Evolutionary conservation across 2,797 vertebrate species (phyloP), one percentile per base, ranked within the genome.

Genomic region (Melanotaenia maccullochi): DNA sequence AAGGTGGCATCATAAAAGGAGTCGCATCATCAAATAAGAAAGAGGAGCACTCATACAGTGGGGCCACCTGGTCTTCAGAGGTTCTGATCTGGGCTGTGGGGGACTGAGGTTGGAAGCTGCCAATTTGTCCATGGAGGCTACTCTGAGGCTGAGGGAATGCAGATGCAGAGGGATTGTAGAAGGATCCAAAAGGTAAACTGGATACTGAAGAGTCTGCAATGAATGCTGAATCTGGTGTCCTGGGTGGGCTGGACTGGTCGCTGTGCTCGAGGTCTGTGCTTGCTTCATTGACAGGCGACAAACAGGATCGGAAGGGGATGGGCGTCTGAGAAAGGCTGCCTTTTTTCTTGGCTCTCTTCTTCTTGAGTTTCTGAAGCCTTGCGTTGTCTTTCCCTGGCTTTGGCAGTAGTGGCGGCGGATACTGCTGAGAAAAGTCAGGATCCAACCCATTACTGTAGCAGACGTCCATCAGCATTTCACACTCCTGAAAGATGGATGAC

Each of bases 201-300:
- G 81, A 87, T 44, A 84, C 68, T 1, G 85, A 80, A 1, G 67
- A 86, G 33, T 93, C 63, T 0, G 86, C 82, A 1, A 76, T 55
- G 33, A 82, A 79, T 44, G 74, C 60, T 18, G 88, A 86, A 44
- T 94, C 93, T 0, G 94, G 94, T 22, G 93, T 90, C 75, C 68
- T 86, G 13, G 93, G 89, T 18, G 94, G 92, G 58, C 92, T 93
- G 55, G 87, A 90, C 75, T 87, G 84, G 57, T 95, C 94, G 18
- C 92, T 91, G 86, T 93, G 77, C 72, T 99, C 97, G 0, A 95
- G 90, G 72, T 98, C 96, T 0, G 96, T 90, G 85, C 96, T 96
- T 2, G 95, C 97, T 86, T 99, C 98, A 0, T 95, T 97, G 63
- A 99, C 97, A 0, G 98, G 98, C 0, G 97, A 99, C 65, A 99